Conservation (phyloP, 2,113 vertebrate species). For the Terrapene triunguis region DNA sequence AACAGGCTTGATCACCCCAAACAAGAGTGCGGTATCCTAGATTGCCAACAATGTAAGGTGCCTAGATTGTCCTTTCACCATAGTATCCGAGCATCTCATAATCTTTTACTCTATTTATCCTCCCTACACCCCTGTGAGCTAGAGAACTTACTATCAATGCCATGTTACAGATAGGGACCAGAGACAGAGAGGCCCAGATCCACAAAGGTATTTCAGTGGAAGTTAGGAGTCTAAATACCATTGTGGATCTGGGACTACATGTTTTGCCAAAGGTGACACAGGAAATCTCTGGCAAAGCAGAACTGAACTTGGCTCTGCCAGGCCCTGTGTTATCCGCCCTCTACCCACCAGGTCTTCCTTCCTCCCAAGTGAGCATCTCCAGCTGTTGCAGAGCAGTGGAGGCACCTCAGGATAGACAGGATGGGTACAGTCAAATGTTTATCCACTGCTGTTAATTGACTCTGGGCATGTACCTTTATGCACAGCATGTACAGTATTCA, state of each 20-base stretch:
- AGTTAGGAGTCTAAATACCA: not conserved
- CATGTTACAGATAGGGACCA: not conserved
- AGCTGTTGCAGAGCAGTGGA: not conserved
- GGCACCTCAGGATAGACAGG: not conserved
- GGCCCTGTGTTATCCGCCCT: not conserved
- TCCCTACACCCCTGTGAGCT: accelerated
- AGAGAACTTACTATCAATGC: not conserved
- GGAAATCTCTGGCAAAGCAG: not conserved
- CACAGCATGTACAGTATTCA: not conserved
- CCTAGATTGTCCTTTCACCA: not conserved
- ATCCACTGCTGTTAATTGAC: not conserved
- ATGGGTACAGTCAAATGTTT: not conserved
- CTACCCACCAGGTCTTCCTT: not conserved
- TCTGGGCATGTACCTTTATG: not conserved
- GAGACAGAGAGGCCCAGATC: not conserved
- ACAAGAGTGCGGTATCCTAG: not conserved
- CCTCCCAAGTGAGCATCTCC: not conserved
- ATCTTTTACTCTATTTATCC: not conserved
- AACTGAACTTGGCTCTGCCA: not conserved
- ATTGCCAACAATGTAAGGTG: not conserved
- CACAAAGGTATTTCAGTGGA: not conserved
- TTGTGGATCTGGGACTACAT: not conserved
- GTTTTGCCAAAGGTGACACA: not conserved
- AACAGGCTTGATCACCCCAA: not conserved
- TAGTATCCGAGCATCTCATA: not conserved